phyloP scores from a whole-genome alignment of 2,113 vertebrate species.

The Callaeas wilsoni region DNA sequence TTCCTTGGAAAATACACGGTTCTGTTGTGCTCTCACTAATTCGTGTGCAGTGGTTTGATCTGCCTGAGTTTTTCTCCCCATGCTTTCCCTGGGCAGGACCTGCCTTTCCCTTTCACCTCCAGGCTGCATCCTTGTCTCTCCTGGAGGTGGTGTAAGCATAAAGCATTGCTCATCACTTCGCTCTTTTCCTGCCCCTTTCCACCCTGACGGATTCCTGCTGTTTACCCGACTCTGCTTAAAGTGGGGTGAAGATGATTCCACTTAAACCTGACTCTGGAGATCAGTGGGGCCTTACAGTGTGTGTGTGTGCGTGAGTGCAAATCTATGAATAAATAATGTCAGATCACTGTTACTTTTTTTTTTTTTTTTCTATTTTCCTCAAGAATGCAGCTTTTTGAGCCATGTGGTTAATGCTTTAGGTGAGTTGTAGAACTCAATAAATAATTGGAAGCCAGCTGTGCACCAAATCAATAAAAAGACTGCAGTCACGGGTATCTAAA shows the following conservation, averaged over 20 bases:
- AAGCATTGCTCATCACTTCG: neutral
- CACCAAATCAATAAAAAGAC: neutral
- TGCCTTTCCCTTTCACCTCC: neutral
- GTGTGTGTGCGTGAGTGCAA: neutral
- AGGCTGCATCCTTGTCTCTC: neutral
- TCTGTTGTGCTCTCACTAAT: neutral
- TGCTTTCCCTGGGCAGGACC: neutral
- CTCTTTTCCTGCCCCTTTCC: neutral
- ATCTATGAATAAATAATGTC: neutral
- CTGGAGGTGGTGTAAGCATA: neutral
- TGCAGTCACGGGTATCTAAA: neutral
- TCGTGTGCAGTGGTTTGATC: neutral
- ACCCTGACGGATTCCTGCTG: neutral
- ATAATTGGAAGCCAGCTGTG: neutral
- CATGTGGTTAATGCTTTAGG: neutral
- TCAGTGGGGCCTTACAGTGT: neutral
- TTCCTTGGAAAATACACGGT: neutral
- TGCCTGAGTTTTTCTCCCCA: neutral
- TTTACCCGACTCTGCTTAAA: neutral
- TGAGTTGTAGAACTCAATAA: neutral
- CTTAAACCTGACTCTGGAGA: neutral
- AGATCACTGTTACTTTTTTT: accelerated
- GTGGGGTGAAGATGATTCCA: neutral
- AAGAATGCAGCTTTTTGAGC: neutral
- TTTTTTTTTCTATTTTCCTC: neutral